A percentile compares a stretch with the other conserved stretches of the same genome.
phyloP scores from a whole-genome alignment of 2,113 vertebrate genomes.

The Mustelus asterias region DNA sequence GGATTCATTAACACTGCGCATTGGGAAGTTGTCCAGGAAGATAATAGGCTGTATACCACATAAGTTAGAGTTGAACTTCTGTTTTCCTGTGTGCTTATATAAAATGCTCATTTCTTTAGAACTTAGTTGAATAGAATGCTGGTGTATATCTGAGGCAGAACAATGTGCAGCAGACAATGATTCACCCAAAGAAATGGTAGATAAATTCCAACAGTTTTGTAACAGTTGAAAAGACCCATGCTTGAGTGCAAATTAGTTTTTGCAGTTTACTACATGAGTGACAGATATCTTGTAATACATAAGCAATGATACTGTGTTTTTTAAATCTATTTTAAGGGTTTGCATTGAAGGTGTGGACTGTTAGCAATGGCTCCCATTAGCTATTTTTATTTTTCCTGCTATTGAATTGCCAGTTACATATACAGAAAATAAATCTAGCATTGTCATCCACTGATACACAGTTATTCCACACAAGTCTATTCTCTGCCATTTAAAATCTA shows the following conservation, averaged over 20 bases:
- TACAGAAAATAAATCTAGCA: not conserved
- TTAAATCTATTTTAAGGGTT: not conserved
- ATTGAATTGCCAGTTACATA: not conserved
- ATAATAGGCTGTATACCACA: not conserved
- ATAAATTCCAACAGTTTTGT: constrained; percentile 4
- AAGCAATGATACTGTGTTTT: not conserved
- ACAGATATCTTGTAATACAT: not conserved
- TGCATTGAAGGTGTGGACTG: not conserved
- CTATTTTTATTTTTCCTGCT: not conserved
- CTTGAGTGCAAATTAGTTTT: not conserved
- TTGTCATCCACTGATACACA: not conserved
- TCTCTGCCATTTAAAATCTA: not conserved
- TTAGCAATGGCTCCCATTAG: not conserved
- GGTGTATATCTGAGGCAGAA: not conserved
- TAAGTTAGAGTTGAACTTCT: not conserved
- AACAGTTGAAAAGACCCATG: not conserved
- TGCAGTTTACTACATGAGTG: not conserved
- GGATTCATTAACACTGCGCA: not conserved
- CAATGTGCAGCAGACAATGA: not conserved
- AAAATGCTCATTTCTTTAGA: not conserved
- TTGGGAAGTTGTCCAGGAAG: not conserved
- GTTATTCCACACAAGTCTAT: not conserved
- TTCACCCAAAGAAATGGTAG: not conserved
- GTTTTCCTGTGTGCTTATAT: not conserved
- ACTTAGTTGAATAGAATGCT: not conserved